These are phyloP conservation scores for Mactromeris polynyma DNA, from an alignment of 2,888 invertebrate genomes.

Conservation along the genomic window DNA sequence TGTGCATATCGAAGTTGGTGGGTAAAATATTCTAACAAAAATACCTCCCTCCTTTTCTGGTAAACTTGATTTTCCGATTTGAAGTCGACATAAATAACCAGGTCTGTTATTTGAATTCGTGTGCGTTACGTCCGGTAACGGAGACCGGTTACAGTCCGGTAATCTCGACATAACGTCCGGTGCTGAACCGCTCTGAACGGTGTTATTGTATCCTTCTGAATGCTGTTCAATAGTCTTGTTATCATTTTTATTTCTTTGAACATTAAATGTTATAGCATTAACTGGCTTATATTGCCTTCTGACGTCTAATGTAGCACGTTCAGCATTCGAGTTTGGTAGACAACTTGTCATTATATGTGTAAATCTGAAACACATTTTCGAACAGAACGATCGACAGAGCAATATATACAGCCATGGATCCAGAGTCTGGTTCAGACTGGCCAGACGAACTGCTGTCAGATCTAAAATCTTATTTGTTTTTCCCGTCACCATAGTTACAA, in stretches of 20 bases:
- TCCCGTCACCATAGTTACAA: constrained; percentile 77
- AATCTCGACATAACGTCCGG: constrained; percentile 20
- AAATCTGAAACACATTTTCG: not conserved
- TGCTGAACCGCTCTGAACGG: not conserved
- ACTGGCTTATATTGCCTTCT: not conserved
- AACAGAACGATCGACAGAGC: constrained; percentile 78
- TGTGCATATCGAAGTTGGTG: not conserved
- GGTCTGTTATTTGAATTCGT: constrained; percentile 22
- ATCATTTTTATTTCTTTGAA: not conserved
- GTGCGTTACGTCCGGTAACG: constrained; percentile 43
- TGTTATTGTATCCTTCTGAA: no score
- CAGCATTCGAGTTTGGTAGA: not conserved
- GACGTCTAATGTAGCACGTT: not conserved
- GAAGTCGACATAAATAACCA: constrained; percentile 49
- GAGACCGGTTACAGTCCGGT: not conserved
- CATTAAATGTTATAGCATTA: no score
- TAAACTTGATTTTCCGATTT: constrained; percentile 45
- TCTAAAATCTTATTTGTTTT: constrained; percentile 77
- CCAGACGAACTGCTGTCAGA: constrained; percentile 83
- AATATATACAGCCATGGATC: constrained; percentile 87
- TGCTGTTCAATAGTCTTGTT: not conserved
- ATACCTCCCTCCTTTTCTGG: constrained; percentile 21
- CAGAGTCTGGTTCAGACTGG: constrained; percentile 86
- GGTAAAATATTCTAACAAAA: constrained; percentile 39
- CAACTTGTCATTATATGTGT: not conserved